A percentile compares a stretch with the other conserved stretches of the same genome.
phyloP scores from a whole-genome alignment of 2,113 vertebrate genomes.

The Rana temporaria region DNA sequence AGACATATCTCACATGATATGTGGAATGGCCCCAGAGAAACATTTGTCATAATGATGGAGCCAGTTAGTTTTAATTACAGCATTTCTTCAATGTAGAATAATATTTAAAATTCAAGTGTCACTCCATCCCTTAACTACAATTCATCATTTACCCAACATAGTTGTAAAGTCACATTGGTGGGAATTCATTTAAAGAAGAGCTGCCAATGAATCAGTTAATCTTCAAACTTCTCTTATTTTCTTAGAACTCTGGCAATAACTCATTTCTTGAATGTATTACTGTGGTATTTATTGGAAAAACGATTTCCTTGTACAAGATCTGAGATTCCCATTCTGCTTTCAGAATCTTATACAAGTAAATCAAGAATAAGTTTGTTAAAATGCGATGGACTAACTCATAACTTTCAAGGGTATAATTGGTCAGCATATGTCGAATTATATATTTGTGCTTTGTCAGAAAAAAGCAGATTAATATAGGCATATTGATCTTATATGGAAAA shows the following conservation, averaged over 20 bases:
- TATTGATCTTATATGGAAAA: background rate
- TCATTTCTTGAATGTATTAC: background rate
- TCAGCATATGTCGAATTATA: slow-evolving; percentile 10
- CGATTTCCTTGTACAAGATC: background rate
- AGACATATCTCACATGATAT: background rate
- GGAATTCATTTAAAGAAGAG: background rate
- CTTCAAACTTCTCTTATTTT: background rate
- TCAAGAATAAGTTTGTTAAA: background rate
- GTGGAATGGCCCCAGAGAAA: background rate
- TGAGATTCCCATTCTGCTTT: background rate
- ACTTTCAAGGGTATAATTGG: background rate
- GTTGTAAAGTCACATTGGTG: background rate
- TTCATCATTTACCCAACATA: background rate
- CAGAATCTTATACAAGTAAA: background rate
- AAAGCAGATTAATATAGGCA: slow-evolving; percentile 24
- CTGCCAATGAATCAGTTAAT: background rate
- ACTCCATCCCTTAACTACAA: background rate
- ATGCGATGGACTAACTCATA: background rate
- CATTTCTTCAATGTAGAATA: background rate
- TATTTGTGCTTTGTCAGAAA: background rate
- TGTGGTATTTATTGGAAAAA: background rate
- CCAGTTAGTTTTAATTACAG: slow-evolving; percentile 1
- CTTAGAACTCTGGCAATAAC: background rate
- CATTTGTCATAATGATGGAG: background rate
- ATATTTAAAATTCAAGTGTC: slow-evolving; percentile 10